A percentile compares a stretch with the other conserved stretches of the same genome.
phyloP scores from a whole-genome alignment of 2,888 invertebrate species.

The Callosobruchus maculatus region DNA sequence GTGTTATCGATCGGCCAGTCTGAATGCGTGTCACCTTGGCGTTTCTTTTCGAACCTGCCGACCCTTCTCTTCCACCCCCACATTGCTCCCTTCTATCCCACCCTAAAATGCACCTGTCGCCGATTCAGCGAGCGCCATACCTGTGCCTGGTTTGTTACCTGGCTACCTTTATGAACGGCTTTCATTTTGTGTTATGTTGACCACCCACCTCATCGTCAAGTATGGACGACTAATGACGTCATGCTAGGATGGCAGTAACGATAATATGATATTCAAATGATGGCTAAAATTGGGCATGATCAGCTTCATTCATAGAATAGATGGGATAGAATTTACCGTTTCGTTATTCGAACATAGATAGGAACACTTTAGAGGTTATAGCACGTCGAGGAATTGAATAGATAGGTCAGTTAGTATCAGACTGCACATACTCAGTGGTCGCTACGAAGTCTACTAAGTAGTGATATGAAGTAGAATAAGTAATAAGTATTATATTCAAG shows the following conservation, averaged over 20 bases:
- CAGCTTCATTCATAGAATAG: too few species aligned
- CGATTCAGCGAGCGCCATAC: constrained; percentile 17
- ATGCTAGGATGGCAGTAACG: neutral
- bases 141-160: constrained; percentile 18
- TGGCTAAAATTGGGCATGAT: too few species aligned
- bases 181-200: neutral
- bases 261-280: too few species aligned
- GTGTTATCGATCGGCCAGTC: neutral
- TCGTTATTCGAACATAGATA: too few species aligned
- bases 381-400: too few species aligned
- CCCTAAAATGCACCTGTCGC: constrained; percentile 22
- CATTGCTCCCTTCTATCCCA: neutral
- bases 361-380: too few species aligned
- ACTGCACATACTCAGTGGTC: too few species aligned
- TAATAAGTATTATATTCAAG: too few species aligned
- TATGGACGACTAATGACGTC: neutral
- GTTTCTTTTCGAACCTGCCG: neutral
- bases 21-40: neutral
- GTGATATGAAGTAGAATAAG: too few species aligned
- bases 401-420: too few species aligned
- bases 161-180: constrained; percentile 16
- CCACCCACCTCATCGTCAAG: neutral
- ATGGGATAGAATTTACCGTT: too few species aligned
- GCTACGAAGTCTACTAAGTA: too few species aligned
- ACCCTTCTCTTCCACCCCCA: neutral